phyloP scores from a whole-genome alignment of 35 echinoderm and acorn worm genomes.

The Apostichopus japonicus region DNA sequence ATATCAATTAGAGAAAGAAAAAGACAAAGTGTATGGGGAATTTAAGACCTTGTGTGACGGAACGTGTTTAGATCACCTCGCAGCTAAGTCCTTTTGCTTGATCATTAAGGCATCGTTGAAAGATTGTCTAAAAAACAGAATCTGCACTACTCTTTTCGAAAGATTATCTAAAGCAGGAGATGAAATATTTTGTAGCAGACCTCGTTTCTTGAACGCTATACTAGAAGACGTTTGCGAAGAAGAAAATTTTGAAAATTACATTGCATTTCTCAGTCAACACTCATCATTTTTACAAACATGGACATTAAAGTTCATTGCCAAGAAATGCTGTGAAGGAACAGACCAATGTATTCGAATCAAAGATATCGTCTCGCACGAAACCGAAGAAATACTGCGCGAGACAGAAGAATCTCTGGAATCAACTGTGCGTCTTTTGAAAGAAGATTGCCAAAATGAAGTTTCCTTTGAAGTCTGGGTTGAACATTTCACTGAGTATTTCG shows the following conservation, averaged over 20 bases:
- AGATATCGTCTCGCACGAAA: slow-evolving; percentile 1
- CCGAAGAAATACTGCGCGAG: background rate
- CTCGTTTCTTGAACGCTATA: slow-evolving; percentile 13
- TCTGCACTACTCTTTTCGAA: slow-evolving; percentile 1
- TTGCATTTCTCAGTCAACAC: background rate
- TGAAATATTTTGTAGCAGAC: slow-evolving; percentile 49
- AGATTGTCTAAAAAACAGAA: slow-evolving; percentile 17
- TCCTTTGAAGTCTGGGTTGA: background rate
- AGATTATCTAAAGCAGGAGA: slow-evolving; percentile 21
- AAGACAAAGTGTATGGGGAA: background rate
- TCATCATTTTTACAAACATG: background rate
- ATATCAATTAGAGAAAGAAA: slow-evolving; percentile 22
- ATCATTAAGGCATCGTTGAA: background rate
- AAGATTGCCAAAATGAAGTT: background rate
- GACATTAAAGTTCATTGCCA: slow-evolving; percentile 20
- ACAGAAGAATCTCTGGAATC: slow-evolving; percentile 22
- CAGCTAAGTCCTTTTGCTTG: slow-evolving; percentile 30
- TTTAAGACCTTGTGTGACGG: slow-evolving; percentile 39
- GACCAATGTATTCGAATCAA: background rate
- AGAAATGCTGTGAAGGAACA: background rate
- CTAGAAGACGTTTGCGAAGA: slow-evolving; percentile 5
- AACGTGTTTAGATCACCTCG: slow-evolving; percentile 8
- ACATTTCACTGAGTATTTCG: background rate
- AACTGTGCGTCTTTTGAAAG: background rate
- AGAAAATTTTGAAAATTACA: slow-evolving; percentile 30